Base-by-base conservation (phyloP, 2,113 vertebrate species). In the Nymphicus hollandicus region DNA sequence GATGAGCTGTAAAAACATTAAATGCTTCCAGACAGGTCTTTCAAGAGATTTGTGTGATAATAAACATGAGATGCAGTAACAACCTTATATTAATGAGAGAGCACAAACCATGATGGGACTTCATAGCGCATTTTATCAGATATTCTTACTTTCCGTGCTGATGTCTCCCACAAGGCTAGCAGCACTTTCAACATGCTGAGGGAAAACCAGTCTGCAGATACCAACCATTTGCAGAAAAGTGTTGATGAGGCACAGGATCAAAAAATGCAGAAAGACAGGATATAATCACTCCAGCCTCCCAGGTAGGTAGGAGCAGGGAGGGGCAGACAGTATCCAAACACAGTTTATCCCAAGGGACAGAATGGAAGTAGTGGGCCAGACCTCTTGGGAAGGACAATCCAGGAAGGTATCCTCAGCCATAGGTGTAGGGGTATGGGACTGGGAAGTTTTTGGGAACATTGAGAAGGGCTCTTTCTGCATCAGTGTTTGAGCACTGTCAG, bases 31-130 rank as follows among this genome's bases (percentile, higher is more conserved):
- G 77, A 89, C 29, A 47, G 37, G 41, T 72, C n/a, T 60, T 93
- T 81, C 43, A 84, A 89, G 61, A 81, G 28, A 25, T 76, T 29
- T 12, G 17, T 65, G 37, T 69, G 91, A 61, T 72, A 61, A 85
- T 56, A 85, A 91, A 87, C 31, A 69, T 49, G 60, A 91, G 65
- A 56, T 52, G 61, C 56, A 69, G 20, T 76, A 84, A 65, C 28
- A 69, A 43, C n/a, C 77, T 87, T 87, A 43, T 89, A 35, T 85
- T 91, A 87, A 87, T 79, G 69, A 86, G 83, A 86, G 86, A 84
- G 65, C 29, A 79, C 52, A 94, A 55, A 43, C 14, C 52, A 56
- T 17, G 4, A 69, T 69, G 53, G 77, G 60, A 66, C 56, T 92
- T 81, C 25, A 50, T 29, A 86, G 50, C 11, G n/a, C 64, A 64